These are phyloP conservation scores for Andrena minutula DNA, from an alignment of 2,888 invertebrate genomes.

Conservation along the genomic window DNA sequence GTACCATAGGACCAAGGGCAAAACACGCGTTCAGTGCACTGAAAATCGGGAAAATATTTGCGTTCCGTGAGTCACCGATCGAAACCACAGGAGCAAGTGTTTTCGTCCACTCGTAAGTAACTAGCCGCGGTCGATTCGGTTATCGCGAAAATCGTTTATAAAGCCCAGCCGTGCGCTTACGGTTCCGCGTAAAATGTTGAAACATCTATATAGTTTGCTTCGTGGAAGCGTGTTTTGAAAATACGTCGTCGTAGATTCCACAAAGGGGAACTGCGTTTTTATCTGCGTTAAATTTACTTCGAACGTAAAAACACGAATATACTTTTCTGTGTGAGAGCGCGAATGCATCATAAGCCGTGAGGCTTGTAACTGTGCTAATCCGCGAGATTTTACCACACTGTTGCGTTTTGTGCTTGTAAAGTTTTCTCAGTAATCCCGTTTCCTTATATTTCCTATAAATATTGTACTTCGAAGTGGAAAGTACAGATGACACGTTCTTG, in stretches of 20 bases:
- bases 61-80: conserved; percentile 1
- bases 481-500: too few relatives aligned
- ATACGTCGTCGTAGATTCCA: neutral
- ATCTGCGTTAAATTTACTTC: conserved; percentile 30
- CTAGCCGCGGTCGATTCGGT: neutral
- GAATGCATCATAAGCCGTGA: neutral
- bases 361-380: neutral
- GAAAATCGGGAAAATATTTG: conserved; percentile 24
- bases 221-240: neutral
- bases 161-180: neutral
- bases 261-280: conserved; percentile 28
- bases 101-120: neutral
- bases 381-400: neutral
- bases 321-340: neutral
- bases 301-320: neutral
- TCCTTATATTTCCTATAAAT: too few relatives aligned
- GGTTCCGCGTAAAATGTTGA: neutral
- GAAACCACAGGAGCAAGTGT: neutral
- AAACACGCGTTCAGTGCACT: conserved; percentile 15
- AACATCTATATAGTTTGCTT: neutral
- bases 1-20: conserved; percentile 21
- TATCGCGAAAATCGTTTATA: conserved; percentile 23
- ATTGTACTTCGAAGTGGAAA: too few relatives aligned
- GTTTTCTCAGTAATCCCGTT: too few relatives aligned
- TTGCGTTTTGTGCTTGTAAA: neutral